Conservation (phyloP, 2,113 vertebrate genomes). For the Clinocottus analis region DNA sequence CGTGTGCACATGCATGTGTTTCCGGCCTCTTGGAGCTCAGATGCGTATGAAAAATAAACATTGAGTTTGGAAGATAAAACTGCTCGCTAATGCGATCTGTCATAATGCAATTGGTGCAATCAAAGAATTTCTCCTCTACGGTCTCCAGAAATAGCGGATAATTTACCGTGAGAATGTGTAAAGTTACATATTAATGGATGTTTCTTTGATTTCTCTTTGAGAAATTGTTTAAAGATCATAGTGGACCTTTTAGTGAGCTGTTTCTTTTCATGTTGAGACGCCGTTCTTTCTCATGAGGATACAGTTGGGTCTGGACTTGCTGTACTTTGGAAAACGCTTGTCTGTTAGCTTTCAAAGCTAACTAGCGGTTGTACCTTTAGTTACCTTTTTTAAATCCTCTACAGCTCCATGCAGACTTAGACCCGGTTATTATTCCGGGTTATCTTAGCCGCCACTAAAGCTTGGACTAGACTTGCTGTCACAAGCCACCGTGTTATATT, state of each 20-base stretch:
- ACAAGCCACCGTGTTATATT: constrained; percentile 63
- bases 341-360: constrained; percentile 36
- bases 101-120: constrained; percentile 51
- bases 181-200: constrained; percentile 22
- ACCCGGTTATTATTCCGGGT: constrained; percentile 61
- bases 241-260: constrained; percentile 33
- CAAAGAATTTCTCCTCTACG: constrained; percentile 35
- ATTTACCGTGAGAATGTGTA: constrained; percentile 59
- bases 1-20: constrained; percentile 35
- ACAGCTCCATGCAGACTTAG: constrained; percentile 39
- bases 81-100: constrained; percentile 60
- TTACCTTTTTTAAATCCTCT: constrained; percentile 51
- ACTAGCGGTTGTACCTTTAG: constrained; percentile 44
- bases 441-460: constrained; percentile 46
- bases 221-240: constrained; percentile 38
- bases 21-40: constrained; percentile 57
- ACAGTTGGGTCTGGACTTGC: constrained; percentile 40
- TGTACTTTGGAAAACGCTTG: constrained; percentile 1
- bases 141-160: constrained; percentile 52
- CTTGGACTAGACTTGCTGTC: constrained; percentile 56
- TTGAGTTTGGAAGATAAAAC: constrained; percentile 75
- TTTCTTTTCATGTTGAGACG: constrained; percentile 46
- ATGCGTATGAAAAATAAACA: constrained; percentile 76
- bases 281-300: constrained; percentile 16
- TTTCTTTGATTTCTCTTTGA: constrained; percentile 22